Evolutionary conservation across 2,113 vertebrate genomes (phyloP).

Genomic region (Salvelinus namaycush): DNA sequence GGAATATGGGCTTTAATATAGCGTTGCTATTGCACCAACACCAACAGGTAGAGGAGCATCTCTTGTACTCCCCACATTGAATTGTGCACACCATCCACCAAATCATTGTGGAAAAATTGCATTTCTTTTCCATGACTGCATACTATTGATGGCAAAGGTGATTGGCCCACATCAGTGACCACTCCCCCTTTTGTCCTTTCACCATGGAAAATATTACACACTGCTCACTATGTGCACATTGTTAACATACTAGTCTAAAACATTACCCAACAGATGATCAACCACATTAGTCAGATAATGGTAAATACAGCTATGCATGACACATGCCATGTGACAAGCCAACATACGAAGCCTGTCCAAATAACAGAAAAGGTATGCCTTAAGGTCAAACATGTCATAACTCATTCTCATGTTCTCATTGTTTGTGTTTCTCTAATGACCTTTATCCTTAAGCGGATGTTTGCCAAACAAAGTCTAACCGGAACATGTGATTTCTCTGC

Average conservation of each 20-base stretch:
- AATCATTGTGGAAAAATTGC: background rate
- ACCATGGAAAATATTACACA: background rate
- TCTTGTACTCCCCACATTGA: background rate
- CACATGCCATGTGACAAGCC: background rate
- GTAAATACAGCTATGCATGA: background rate
- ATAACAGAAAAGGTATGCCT: background rate
- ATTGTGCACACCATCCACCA: too few relatives aligned
- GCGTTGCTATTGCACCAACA: too few relatives aligned
- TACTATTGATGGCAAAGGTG: background rate
- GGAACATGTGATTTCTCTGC: background rate
- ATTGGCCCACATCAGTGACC: background rate
- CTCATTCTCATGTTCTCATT: background rate
- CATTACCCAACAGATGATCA: background rate
- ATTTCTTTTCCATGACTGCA: background rate
- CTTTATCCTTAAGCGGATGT: background rate
- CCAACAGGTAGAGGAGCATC: background rate
- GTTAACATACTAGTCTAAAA: background rate
- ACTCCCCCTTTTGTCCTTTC: background rate
- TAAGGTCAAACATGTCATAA: background rate
- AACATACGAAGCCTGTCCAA: background rate
- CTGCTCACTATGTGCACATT: background rate
- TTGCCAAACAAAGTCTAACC: background rate
- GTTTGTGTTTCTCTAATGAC: background rate
- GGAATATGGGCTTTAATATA: too few relatives aligned
- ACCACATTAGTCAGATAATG: background rate